A percentile compares a stretch with the other conserved stretches of the same genome.
Evolutionary conservation across 2,113 vertebrate genomes (phyloP).

Genomic region (Pomatostomus ruficeps): DNA sequence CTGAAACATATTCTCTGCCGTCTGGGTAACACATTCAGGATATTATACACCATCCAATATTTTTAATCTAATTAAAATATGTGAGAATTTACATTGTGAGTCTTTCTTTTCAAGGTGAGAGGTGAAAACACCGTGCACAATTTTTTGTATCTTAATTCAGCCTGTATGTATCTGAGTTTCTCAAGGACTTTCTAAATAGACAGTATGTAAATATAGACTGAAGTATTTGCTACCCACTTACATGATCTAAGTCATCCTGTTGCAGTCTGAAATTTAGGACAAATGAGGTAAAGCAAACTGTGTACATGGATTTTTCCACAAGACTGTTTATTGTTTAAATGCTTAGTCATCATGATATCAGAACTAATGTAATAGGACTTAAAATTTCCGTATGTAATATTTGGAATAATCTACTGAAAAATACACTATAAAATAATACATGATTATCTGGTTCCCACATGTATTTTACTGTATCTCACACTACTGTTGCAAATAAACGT

Average conservation of each 20-base stretch:
- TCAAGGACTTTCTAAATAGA: slow-evolving; percentile 45
- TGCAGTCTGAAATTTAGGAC: slow-evolving; percentile 43
- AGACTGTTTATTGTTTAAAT: slow-evolving; percentile 51
- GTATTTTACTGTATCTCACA: slow-evolving; percentile 44
- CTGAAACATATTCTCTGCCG: not conserved
- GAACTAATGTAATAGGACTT: slow-evolving; percentile 53
- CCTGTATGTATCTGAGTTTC: not conserved
- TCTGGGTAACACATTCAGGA: not conserved
- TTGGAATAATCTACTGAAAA: slow-evolving; percentile 64
- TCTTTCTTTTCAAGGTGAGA: not conserved
- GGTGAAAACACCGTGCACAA: not conserved
- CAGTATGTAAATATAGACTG: not conserved
- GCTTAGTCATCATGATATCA: slow-evolving; percentile 18
- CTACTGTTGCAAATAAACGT: slow-evolving; percentile 67
- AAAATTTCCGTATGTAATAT: slow-evolving; percentile 35
- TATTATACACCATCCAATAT: not conserved
- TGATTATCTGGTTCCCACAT: not conserved
- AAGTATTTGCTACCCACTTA: slow-evolving; percentile 30
- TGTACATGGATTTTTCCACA: slow-evolving; percentile 34
- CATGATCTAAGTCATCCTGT: slow-evolving; percentile 4
- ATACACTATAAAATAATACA: not conserved
- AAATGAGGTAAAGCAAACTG: slow-evolving; percentile 39
- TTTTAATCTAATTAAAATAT: not conserved
- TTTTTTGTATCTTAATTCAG: not conserved
- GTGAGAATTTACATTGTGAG: not conserved